These are phyloP conservation scores for Halcyon malimbica DNA, from an alignment of 2,113 vertebrate genomes.

Conservation along the genomic window DNA sequence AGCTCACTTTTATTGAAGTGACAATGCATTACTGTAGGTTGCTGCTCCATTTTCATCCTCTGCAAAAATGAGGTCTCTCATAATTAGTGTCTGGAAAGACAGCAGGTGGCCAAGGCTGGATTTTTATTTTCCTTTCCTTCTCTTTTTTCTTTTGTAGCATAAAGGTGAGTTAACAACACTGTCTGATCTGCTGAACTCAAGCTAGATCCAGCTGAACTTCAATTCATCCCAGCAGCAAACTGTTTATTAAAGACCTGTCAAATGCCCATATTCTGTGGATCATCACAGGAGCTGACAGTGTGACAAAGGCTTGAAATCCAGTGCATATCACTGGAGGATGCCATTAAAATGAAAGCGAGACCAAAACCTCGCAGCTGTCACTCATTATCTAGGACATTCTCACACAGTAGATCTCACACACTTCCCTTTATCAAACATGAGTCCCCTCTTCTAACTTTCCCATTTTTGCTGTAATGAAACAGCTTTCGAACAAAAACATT, in stretches of 20 bases:
- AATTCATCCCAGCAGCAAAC: slow-evolving; percentile 59
- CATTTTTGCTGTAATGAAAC: slow-evolving; percentile 5
- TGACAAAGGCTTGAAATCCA: slow-evolving; percentile 57
- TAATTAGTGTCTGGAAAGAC: slow-evolving; percentile 44
- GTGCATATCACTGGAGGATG: slow-evolving; percentile 56
- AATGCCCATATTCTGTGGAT: slow-evolving; percentile 41
- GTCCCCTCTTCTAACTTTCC: not conserved
- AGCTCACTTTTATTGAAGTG: fast-evolving
- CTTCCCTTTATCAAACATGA: slow-evolving; percentile 14
- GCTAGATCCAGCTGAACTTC: slow-evolving; percentile 48
- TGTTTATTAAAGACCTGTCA: slow-evolving; percentile 69
- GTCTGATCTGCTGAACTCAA: slow-evolving; percentile 33
- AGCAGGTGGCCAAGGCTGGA: slow-evolving; percentile 22
- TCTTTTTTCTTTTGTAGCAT: slow-evolving; percentile 10
- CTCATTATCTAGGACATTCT: slow-evolving; percentile 69
- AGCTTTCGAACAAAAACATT: not conserved
- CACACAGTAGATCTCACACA: slow-evolving; percentile 4
- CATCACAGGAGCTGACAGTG: slow-evolving; percentile 51
- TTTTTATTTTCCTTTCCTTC: not conserved
- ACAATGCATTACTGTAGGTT: not conserved
- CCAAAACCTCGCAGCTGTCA: slow-evolving; percentile 49
- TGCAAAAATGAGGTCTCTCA: slow-evolving; percentile 19
- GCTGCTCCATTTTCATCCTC: not conserved
- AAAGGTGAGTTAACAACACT: slow-evolving; percentile 42
- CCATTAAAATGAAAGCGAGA: slow-evolving; percentile 69